Evolutionary conservation across 2,888 invertebrate species (phyloP), one percentile per base, ranked within the genome.

Genomic region (Theretra japonica): DNA sequence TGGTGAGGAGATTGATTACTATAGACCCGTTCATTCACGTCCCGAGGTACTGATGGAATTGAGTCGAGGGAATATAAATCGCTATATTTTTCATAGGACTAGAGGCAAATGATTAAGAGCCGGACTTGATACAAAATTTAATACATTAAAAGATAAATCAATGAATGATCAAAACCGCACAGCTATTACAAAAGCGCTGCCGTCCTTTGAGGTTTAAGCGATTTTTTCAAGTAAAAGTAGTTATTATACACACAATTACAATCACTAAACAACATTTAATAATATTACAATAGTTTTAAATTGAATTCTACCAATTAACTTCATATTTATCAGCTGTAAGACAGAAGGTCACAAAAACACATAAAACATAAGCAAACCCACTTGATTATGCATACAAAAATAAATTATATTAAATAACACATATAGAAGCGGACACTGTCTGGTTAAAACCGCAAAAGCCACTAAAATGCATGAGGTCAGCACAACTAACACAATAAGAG

Each of bases 1-100:
- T 75, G 78, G 75, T 75, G 76, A 80, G 75, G 78, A 77, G 78
- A 76, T 76, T 76, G 79, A 77, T 77, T 56, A 71, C 33, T 70
- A 41, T 59, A 56, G 25, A 30, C 56, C 33, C 25, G 53, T 65
- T 33, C 56, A 70, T 70, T 70, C 62, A 65, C 41, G 65, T 41
- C 23, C 60, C 21, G 70, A 23, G n/a, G n/a, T 60, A 30, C 50
- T 21, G 59, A 53, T 50, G 56, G 5, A 21, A 4, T 53, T 17
- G 23, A 19, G n/a, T 62, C 21, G n/a, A n/a, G n/a, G 53, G 6
- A n/a, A 6, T 19, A 17, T n/a, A 53, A 5, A 48, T 48, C 8
- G 15, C 19, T n/a, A 53, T 6, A n/a, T 17, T 41, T 41, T 41
- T 41, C 41, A 11, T 41, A 15, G 41, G 41, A 41, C 11, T 41